Evolutionary conservation across 64 coral and sea anemone genomes (phyloP).

Genomic region (Pocillopora damicornis): DNA sequence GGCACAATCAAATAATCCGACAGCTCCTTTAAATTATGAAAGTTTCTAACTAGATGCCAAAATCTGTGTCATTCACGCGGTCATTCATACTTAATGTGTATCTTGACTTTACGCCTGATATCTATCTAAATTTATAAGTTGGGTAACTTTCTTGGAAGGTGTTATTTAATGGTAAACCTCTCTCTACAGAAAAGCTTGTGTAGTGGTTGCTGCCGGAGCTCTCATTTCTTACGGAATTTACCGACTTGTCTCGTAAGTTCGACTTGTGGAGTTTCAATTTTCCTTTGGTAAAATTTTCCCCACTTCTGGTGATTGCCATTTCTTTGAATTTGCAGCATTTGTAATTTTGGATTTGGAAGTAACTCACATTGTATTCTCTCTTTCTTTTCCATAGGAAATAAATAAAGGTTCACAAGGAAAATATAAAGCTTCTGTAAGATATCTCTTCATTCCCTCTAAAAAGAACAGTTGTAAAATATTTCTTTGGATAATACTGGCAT

Average conservation of each 20-base stretch:
- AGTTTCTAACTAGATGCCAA: no score
- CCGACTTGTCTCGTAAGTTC: conserved; percentile 26
- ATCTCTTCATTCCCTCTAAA: not conserved
- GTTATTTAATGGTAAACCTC: no score
- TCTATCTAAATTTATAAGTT: not conserved
- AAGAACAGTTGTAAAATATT: not conserved
- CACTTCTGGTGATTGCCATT: not conserved
- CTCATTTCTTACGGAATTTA: conserved; percentile 24
- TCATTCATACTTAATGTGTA: no score
- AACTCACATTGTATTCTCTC: not conserved
- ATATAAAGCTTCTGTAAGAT: no score
- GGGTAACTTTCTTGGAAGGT: not conserved
- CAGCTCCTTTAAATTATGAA: no score
- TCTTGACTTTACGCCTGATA: no score
- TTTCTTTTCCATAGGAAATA: conserved; percentile 8
- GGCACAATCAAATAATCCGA: no score
- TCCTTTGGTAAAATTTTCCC: not conserved
- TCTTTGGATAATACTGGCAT: no score
- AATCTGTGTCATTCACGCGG: no score
- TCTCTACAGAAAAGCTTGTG: conserved; percentile 21
- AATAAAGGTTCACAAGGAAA: not conserved
- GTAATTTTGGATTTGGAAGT: not conserved
- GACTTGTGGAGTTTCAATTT: not conserved
- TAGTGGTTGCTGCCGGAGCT: conserved; percentile 13
- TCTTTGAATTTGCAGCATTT: no score